Base-by-base conservation (phyloP, 2,797 vertebrate species). In the Scleropages formosus region DNA sequence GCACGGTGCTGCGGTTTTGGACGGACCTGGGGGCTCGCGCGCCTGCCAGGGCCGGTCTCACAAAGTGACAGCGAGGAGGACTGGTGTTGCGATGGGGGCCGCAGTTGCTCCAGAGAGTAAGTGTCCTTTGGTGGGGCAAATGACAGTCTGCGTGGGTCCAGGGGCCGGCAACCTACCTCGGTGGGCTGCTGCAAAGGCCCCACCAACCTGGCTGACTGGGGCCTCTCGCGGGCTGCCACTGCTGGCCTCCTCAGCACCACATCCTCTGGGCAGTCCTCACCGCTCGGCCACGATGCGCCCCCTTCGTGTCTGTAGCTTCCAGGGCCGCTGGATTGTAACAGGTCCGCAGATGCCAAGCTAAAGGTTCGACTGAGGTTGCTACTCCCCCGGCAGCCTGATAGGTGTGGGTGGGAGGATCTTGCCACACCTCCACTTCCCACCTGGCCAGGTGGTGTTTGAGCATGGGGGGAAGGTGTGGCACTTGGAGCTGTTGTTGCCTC, bases 261-360 rank as follows among this genome's bases (percentile, higher is more conserved):
- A 0, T 92, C 90, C 0, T 82, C 79, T 72, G 88, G 93, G 74
- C 82, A 78, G 20, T 51, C 68, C 10, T 91, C 90, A 20, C 72
- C 69, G 27, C 78, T 79, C 3, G 72, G 56, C 77, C 78, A 91
- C 0, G 87, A 85, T n/a, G 86, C 78, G 1, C 83, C 81, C 0
- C 84, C 80, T 1, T 46, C 90, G 62, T 85, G 88, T 61, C 87
- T 89, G 86, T 90, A 94, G 0, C 85, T 72, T 39, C 97, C 95
- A 0, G 95, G 94, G 16, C 95, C 92, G 0, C 90, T 92, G 49
- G 93, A 94, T 72, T 89, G 90, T 51, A 98, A 94, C 18, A 98
- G 89, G 77, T 98, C 96, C 0, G 96, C 95, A 0, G 97, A 96
- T 12, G 96, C 97, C 78, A 99, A 84, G 85, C 97, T 99, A 78